These are phyloP conservation scores for Neodontobutis hainanensis DNA, from an alignment of 2,113 vertebrate species.

Conservation along the genomic window DNA sequence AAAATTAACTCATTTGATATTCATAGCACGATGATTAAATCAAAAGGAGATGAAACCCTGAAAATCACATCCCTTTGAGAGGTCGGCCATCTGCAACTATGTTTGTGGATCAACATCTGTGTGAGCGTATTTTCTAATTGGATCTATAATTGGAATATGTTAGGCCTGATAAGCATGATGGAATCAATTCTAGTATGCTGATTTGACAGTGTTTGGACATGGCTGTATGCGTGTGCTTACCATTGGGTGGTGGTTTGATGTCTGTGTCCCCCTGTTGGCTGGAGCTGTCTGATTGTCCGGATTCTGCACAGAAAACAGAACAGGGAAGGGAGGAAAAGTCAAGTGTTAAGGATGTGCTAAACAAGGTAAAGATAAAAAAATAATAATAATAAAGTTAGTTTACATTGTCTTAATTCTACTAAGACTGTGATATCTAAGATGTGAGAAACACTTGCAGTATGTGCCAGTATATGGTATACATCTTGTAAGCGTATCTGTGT, in stretches of 20 bases:
- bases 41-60: constrained; percentile 2
- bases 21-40: constrained; percentile 6
- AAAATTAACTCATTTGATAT: constrained; percentile 3
- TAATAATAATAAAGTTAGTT: constrained; percentile 27
- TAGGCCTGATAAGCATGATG: constrained; percentile 60
- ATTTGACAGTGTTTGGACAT: constrained; percentile 50
- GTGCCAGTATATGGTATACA: constrained; percentile 50
- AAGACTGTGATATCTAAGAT: constrained; percentile 49
- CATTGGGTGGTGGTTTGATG: constrained; percentile 95
- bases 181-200: constrained; percentile 48
- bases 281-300: constrained; percentile 94
- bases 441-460: constrained; percentile 43
- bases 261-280: constrained; percentile 95
- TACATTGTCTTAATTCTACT: constrained; percentile 28
- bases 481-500: constrained; percentile 36
- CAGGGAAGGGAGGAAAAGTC: constrained; percentile 27
- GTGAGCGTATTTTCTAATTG: constrained; percentile 58
- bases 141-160: constrained; percentile 67
- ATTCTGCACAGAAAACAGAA: constrained; percentile 79
- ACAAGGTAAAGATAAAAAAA: constrained; percentile 38
- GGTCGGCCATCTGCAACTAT: constrained; percentile 47
- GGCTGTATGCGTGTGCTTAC: constrained; percentile 69
- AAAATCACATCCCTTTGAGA: constrained; percentile 40
- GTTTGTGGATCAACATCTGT: constrained; percentile 62
- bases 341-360: constrained; percentile 41